Percentiles rank a stretch among this genome's conserved stretches.
Evolutionary conservation across 2,113 vertebrate genomes (phyloP).

Genomic region (Antennarius striatus): DNA sequence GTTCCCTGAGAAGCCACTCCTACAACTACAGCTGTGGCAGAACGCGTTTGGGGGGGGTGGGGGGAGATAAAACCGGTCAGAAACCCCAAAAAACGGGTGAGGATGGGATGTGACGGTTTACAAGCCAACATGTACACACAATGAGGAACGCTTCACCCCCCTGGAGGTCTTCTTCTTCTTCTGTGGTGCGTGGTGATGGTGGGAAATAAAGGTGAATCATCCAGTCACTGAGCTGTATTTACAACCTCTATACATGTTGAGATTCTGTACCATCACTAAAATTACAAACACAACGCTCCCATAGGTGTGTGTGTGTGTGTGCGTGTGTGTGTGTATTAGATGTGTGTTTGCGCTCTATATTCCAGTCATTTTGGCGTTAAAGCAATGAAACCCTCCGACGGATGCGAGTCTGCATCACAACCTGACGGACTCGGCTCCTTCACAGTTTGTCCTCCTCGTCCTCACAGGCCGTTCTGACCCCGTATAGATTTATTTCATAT

Average conservation of each 20-base stretch:
- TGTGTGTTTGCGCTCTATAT: constrained; percentile 55
- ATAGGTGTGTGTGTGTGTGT: constrained; percentile 28
- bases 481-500: constrained; percentile 68
- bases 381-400: constrained; percentile 49
- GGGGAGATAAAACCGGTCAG: no score
- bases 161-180: constrained; percentile 8
- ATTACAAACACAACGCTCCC: constrained; percentile 36
- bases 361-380: constrained; percentile 75
- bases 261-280: constrained; percentile 18
- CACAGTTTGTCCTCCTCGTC: constrained; percentile 70
- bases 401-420: constrained; percentile 61
- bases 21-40: constrained; percentile 66
- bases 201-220: constrained; percentile 41
- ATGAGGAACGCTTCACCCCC: background rate
- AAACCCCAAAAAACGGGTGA: constrained; percentile 28
- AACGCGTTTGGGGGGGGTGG: constrained; percentile 33
- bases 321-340: constrained; percentile 17
- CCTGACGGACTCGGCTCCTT: constrained; percentile 70
- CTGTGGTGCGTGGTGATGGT: constrained; percentile 19
- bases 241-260: background rate
- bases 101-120: constrained; percentile 53
- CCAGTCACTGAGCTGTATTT: constrained; percentile 17
- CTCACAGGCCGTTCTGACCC: constrained; percentile 59
- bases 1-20: constrained; percentile 79
- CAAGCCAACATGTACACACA: constrained; percentile 68